Conservation (phyloP, 2,888 invertebrate species). For the Coecobrya sp. region DNA sequence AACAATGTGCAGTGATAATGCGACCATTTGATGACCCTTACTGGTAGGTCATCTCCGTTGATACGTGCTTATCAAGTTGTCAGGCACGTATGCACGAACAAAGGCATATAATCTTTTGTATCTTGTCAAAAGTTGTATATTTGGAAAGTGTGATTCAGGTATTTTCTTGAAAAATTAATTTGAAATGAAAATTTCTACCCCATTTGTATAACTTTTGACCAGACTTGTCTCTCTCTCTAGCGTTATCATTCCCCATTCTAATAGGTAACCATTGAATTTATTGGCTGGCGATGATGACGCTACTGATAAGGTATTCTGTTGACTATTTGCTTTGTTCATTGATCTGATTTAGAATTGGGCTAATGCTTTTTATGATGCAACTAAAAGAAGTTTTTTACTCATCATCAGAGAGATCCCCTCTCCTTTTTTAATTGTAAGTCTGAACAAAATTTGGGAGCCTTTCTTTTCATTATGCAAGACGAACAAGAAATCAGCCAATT, state of each 20-base stretch:
- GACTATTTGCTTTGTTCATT: constrained; percentile 15
- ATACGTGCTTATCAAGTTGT: constrained; percentile 8
- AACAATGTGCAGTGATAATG: neutral
- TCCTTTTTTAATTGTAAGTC: neutral
- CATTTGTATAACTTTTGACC: constrained; percentile 1
- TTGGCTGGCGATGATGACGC: neutral
- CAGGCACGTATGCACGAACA: constrained; percentile 10
- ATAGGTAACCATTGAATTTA: constrained; percentile 34
- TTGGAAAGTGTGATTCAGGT: constrained; percentile 36
- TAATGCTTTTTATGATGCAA: constrained; percentile 62
- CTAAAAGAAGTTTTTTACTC: constrained; percentile 21
- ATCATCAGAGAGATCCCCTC: neutral
- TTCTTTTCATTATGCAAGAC: constrained; percentile 46
- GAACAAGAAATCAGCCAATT: constrained; percentile 40
- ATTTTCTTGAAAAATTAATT: constrained; percentile 23
- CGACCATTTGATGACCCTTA: neutral
- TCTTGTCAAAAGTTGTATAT: too few relatives aligned
- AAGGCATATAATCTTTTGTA: neutral
- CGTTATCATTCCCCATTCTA: too few relatives aligned
- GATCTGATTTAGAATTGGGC: constrained; percentile 67
- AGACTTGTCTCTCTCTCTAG: neutral
- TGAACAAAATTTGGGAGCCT: constrained; percentile 30
- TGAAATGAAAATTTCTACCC: constrained; percentile 44
- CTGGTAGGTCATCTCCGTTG: neutral
- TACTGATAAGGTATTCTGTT: neutral